Evolutionary conservation across 2,888 invertebrate genomes (phyloP).

Genomic region (Pyrgus malvae): DNA sequence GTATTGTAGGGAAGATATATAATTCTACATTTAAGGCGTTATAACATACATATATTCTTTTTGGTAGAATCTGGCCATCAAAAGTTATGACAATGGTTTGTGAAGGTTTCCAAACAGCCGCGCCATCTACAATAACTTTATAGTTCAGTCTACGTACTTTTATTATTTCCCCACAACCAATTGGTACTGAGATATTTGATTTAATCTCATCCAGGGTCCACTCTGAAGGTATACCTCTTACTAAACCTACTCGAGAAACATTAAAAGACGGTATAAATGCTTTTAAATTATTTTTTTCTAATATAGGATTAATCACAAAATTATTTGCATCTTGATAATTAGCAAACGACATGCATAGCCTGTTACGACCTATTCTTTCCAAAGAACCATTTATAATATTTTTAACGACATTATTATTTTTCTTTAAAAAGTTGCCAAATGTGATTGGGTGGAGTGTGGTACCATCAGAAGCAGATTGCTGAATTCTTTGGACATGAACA

Average conservation of each 20-base stretch:
- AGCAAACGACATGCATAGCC: slow-evolving; percentile 4
- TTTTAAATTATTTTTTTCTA: slow-evolving; percentile 4
- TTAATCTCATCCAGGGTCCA: slow-evolving; percentile 1
- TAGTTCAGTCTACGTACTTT: background rate
- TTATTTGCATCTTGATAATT: slow-evolving; percentile 1
- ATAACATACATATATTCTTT: background rate
- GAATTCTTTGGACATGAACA: no score
- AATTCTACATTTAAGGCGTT: background rate
- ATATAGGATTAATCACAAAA: background rate
- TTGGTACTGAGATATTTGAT: background rate
- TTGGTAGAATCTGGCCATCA: background rate
- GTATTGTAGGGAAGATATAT: no score
- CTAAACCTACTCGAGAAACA: background rate
- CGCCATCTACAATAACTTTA: background rate
- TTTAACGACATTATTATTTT: background rate
- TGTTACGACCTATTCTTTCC: background rate
- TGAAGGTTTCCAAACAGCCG: background rate
- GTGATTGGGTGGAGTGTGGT: background rate
- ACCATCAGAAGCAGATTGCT: background rate
- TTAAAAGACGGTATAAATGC: slow-evolving; percentile 11
- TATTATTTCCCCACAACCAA: slow-evolving; percentile 15
- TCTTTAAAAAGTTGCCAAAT: background rate
- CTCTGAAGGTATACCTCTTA: slow-evolving; percentile 7
- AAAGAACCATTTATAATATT: slow-evolving; percentile 7
- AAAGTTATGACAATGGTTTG: background rate